Conservation (phyloP, 2,113 vertebrate genomes). For the Limnothrissa miodon region DNA sequence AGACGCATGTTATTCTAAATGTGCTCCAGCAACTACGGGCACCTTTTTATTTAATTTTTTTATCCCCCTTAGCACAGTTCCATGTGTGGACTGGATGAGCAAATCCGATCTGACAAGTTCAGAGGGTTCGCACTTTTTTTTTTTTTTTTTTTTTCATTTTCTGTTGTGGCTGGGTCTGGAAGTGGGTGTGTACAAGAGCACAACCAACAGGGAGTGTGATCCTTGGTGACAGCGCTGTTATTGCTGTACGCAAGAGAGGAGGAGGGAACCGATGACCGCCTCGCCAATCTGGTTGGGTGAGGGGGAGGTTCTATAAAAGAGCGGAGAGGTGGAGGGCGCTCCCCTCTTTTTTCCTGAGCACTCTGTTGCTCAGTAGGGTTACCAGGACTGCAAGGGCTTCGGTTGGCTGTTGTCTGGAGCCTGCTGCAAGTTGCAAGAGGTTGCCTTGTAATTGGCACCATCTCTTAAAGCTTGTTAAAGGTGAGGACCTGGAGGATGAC, state of each 20-base stretch:
- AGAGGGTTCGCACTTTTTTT: slow-evolving; percentile 23
- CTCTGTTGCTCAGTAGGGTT: slow-evolving; percentile 38
- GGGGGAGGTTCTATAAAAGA: slow-evolving; percentile 63
- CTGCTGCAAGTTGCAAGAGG: background rate
- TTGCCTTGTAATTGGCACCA: slow-evolving; percentile 8
- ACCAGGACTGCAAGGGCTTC: slow-evolving; percentile 25
- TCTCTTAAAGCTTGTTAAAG: slow-evolving; percentile 28
- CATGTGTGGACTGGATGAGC: slow-evolving; percentile 31
- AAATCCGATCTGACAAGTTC: slow-evolving; percentile 31
- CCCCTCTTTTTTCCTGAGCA: slow-evolving; percentile 48
- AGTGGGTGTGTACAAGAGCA: slow-evolving; percentile 35
- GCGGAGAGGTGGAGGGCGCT: slow-evolving; percentile 45
- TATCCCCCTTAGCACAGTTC: slow-evolving; percentile 1
- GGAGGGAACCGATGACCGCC: slow-evolving; percentile 18
- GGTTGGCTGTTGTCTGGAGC: slow-evolving; percentile 12
- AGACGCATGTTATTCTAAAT: slow-evolving; percentile 18
- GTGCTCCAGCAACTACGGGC: background rate
- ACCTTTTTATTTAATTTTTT: background rate
- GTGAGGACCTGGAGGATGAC: slow-evolving; percentile 46
- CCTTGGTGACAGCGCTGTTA: slow-evolving; percentile 56
- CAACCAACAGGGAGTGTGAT: slow-evolving; percentile 57
- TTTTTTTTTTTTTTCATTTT: background rate
- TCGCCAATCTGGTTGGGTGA: slow-evolving; percentile 62
- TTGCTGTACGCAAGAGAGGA: slow-evolving; percentile 40
- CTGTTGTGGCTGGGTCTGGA: slow-evolving; percentile 37